phyloP scores from a whole-genome alignment of 2,113 vertebrate genomes.

The Bungarus multicinctus region DNA sequence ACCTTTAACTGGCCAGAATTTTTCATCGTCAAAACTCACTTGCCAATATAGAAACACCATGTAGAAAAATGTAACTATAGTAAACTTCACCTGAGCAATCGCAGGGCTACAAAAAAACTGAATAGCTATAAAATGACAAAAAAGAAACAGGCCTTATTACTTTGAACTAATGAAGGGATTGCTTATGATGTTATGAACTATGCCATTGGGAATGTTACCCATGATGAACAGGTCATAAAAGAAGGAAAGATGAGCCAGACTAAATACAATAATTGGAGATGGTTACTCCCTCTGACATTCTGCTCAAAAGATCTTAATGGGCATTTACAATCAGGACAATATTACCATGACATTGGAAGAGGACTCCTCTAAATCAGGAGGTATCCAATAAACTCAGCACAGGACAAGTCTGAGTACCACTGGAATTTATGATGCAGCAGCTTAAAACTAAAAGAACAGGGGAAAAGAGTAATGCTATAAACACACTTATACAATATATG shows the following conservation, averaged over 20 bases:
- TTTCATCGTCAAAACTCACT: not conserved
- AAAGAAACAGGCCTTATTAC: not conserved
- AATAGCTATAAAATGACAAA: not conserved
- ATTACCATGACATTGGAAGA: not conserved
- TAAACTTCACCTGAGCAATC: not conserved
- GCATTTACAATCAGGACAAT: not conserved
- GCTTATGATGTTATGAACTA: not conserved
- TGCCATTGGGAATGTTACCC: not conserved
- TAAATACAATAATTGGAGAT: not conserved
- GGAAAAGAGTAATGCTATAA: not conserved
- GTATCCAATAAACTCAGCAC: not conserved
- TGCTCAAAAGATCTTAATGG: not conserved
- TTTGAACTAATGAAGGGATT: not conserved
- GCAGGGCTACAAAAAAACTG: not conserved
- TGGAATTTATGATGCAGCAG: not conserved
- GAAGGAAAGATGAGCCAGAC: not conserved
- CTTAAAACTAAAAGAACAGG: not conserved
- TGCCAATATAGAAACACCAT: not conserved
- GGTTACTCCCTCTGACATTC: not conserved
- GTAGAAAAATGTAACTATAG: not conserved
- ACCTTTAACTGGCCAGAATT: not conserved
- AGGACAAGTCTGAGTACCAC: not conserved
- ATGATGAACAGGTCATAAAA: not conserved
- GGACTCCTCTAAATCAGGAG: not conserved
- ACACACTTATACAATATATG: not conserved